Evolutionary conservation across 2,888 invertebrate genomes (phyloP).

Genomic region (Cartodere bifasciata): DNA sequence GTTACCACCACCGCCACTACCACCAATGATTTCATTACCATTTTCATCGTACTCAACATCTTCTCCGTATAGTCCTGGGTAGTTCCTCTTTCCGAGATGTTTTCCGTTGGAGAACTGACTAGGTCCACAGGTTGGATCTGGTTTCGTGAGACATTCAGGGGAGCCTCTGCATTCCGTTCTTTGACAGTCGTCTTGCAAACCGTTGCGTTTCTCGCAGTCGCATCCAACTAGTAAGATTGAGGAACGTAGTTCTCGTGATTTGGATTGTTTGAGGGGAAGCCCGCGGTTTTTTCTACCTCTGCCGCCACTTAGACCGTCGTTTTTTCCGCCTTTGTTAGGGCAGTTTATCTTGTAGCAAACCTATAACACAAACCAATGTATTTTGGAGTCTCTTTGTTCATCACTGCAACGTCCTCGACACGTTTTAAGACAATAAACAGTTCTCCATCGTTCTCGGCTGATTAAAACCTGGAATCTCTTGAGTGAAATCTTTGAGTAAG

Average conservation of each 20-base stretch:
- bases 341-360: slow-evolving; percentile 21
- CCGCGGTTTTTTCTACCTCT: slow-evolving; percentile 5
- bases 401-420: too few species aligned
- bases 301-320: slow-evolving; percentile 8
- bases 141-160: slow-evolving; percentile 36
- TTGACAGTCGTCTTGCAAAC: slow-evolving; percentile 46
- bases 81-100: slow-evolving; percentile 23
- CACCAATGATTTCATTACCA: too few species aligned
- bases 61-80: background rate
- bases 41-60: background rate
- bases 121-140: slow-evolving; percentile 38
- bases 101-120: slow-evolving; percentile 29
- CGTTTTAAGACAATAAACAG: too few species aligned
- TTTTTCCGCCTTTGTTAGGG: slow-evolving; percentile 3
- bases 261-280: slow-evolving; percentile 31
- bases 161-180: slow-evolving; percentile 40
- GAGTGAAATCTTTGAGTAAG: too few species aligned
- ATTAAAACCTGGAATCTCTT: too few species aligned
- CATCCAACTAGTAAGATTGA: slow-evolving; percentile 43
- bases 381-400: too few species aligned
- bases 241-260: slow-evolving; percentile 41
- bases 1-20: slow-evolving; percentile 4
- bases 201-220: slow-evolving; percentile 46
- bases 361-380: too few species aligned
- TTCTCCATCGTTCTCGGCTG: too few species aligned